Conservation (phyloP, 2,888 invertebrate species). For the Leucoma salicis region DNA sequence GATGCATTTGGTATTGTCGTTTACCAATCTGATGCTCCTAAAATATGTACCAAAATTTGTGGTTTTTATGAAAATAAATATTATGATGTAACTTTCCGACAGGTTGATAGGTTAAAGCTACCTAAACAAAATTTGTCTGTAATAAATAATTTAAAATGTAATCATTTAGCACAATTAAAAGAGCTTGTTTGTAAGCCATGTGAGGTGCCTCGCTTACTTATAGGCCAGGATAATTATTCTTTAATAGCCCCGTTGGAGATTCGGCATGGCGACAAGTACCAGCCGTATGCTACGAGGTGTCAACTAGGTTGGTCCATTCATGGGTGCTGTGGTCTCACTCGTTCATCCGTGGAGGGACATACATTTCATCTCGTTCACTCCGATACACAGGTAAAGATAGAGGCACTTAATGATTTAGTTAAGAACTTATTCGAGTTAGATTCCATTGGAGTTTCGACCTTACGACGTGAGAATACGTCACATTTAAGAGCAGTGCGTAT, state of each 20-base stretch:
- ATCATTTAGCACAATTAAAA: constrained; percentile 10
- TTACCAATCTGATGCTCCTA: constrained; percentile 13
- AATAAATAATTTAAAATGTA: constrained; percentile 8
- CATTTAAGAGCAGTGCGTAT: constrained; percentile 13
- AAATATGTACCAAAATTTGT: constrained; percentile 10
- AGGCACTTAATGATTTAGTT: constrained; percentile 18
- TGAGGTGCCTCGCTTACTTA: constrained; percentile 15
- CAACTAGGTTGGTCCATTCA: no score
- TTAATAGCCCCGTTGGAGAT: constrained; percentile 18
- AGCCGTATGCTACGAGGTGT: no score
- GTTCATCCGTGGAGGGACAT: constrained; percentile 11
- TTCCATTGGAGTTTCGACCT: constrained; percentile 24
- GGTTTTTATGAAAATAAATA: constrained; percentile 5
- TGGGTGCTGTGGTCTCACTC: constrained; percentile 1
- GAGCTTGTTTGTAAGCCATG: background rate
- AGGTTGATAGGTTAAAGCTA: constrained; percentile 16
- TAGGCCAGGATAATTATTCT: constrained; percentile 26
- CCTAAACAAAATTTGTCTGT: constrained; percentile 18
- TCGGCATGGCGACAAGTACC: no score
- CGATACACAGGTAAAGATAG: constrained; percentile 4
- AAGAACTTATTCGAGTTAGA: constrained; percentile 22
- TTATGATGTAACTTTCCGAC: constrained; percentile 11
- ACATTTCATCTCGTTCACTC: constrained; percentile 15
- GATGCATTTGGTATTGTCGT: no score
- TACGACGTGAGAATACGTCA: constrained; percentile 24